Percentiles rank a stretch among this genome's conserved stretches.
Evolutionary conservation across 2,888 invertebrate species (phyloP).

Genomic region (Eupeodes latifasciatus): DNA sequence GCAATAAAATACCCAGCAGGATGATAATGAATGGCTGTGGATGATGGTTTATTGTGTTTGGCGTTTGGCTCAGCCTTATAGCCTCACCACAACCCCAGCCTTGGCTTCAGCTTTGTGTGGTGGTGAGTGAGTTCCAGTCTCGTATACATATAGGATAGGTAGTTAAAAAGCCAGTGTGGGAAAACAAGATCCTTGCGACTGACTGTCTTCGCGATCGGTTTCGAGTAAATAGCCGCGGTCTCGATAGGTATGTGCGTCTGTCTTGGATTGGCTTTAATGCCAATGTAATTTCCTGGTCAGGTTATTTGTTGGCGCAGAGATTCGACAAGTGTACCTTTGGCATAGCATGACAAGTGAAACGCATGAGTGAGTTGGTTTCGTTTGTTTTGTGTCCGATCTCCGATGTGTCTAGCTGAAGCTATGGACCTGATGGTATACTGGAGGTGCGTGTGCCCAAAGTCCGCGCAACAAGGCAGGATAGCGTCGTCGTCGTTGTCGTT

Average conservation of each 20-base stretch:
- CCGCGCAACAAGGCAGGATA: slow-evolving; percentile 41
- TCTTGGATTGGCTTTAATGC: slow-evolving; percentile 57
- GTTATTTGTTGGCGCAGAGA: slow-evolving; percentile 71
- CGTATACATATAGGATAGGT: too few species aligned
- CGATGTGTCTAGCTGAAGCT: not conserved
- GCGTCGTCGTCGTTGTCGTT: not conserved
- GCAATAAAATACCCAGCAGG: slow-evolving; percentile 76
- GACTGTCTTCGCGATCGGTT: slow-evolving; percentile 20
- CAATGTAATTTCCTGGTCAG: slow-evolving; percentile 74
- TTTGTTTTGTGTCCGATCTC: not conserved
- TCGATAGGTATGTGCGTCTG: slow-evolving; percentile 19
- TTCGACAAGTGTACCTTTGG: slow-evolving; percentile 72
- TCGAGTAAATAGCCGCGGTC: slow-evolving; percentile 1
- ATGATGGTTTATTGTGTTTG: slow-evolving; percentile 76
- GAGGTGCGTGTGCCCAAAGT: slow-evolving; percentile 52
- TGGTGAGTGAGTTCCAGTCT: too few species aligned
- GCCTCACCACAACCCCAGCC: not conserved
- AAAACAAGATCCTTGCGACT: slow-evolving; percentile 70
- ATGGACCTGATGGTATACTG: too few species aligned
- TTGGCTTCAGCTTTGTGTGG: not conserved
- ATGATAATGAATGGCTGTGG: slow-evolving; percentile 72
- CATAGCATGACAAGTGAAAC: slow-evolving; percentile 72
- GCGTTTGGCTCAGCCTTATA: slow-evolving; percentile 11
- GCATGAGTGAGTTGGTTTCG: slow-evolving; percentile 46
- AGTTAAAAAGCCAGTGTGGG: slow-evolving; percentile 50